Evolutionary conservation across 2,113 vertebrate species (phyloP), one percentile per base, ranked within the genome.

Genomic region (Dasyurus viverrinus): DNA sequence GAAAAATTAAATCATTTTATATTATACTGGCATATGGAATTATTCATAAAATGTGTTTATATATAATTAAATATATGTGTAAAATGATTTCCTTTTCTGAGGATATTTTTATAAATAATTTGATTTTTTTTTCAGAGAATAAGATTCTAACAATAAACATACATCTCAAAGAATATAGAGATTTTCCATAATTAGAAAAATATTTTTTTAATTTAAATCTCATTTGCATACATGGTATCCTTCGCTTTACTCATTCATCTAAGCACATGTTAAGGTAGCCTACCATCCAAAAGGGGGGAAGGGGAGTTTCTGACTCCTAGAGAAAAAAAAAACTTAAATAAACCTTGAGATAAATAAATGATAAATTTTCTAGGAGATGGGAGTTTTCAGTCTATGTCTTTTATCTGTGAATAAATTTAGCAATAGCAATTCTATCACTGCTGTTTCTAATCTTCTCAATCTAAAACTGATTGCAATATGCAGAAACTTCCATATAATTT

Each of bases 321-420:
- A 91, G 54, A 98, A 96, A 2, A 30, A 60, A 25, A 30, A 60
- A 25, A 3, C 91, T 8, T 84, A 68, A 46, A 3, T 12, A 95
- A 94, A 11, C 53, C 25, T 95, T 96, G 60, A 98, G 92, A 93
- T 90, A 97, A 96, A 94, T 5, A 0, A 94, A 90, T 92, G 52
- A 93, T 94, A 93, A 97, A 25, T 92, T 94, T 54, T 48, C n/a
- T 93, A 94, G 93, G 97, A 94, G 57, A 30, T 97, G 93, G 95
- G 36, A 90, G 47, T 97, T 94, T 55, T 96, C 68, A 95, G 12
- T 96, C 89, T 26, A 53, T 91, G 30, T 84, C 93, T 98, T 90
- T 97, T 89, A 89, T 91, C 84, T 92, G 90, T 96, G 68, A 97
- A 92, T 93, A 27, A 2, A 89, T 95, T 96, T 96, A 97, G 24